Percentiles rank a stretch among this genome's conserved stretches.
phyloP scores from a whole-genome alignment of 2,113 vertebrate genomes.

The Trematomus loennbergii region DNA sequence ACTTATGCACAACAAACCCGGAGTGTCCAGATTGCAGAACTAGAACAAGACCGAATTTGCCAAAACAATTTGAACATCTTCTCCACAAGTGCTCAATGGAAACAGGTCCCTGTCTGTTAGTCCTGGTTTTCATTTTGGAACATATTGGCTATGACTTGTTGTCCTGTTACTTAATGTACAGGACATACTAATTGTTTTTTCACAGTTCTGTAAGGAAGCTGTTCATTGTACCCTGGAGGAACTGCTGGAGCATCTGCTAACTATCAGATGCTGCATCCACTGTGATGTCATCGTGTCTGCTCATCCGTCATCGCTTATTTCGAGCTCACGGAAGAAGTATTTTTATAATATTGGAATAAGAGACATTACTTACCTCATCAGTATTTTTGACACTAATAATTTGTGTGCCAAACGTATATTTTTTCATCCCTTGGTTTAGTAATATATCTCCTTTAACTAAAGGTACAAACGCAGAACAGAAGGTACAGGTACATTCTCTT shows the following conservation, averaged over 20 bases:
- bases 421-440: too few species aligned
- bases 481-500: too few species aligned
- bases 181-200: neutral
- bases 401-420: too few species aligned
- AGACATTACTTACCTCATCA: too few species aligned
- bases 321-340: too few species aligned
- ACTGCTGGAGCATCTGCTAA: slow-evolving; percentile 13
- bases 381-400: too few species aligned
- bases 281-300: neutral
- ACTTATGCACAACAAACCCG: neutral
- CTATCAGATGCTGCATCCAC: slow-evolving; percentile 4
- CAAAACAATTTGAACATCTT: neutral
- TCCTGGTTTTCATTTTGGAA: neutral
- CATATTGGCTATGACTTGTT: slow-evolving; percentile 11
- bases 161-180: slow-evolving; percentile 3
- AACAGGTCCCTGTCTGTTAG: too few species aligned
- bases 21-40: neutral
- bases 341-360: too few species aligned
- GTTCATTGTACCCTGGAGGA: slow-evolving; percentile 1
- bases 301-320: neutral
- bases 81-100: neutral
- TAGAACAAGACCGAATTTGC: neutral
- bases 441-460: too few species aligned
- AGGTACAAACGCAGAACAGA: too few species aligned
- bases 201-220: slow-evolving; percentile 12